A percentile compares a stretch with the other conserved stretches of the same genome.
Evolutionary conservation across 2,113 vertebrate genomes (phyloP).

Genomic region (Dolichallabes microphthalmus): DNA sequence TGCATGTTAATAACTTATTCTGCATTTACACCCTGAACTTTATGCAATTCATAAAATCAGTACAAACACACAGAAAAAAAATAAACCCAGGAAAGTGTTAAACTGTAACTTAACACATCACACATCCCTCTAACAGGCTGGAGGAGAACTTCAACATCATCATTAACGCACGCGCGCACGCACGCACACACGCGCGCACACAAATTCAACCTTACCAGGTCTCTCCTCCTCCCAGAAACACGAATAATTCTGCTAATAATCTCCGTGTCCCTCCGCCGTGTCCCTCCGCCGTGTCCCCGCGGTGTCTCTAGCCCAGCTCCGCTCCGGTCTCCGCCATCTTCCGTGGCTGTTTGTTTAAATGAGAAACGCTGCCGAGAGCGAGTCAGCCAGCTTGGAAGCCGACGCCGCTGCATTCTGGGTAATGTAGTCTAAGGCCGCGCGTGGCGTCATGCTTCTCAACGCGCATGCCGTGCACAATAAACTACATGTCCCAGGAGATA

Average conservation of each 20-base stretch:
- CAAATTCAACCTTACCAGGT: background rate
- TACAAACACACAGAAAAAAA: background rate
- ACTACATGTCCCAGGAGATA: conserved; percentile 68
- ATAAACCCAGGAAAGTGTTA: too few species aligned
- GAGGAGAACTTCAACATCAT: too few species aligned
- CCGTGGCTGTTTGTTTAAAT: conserved; percentile 79
- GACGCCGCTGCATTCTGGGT: conserved; percentile 66
- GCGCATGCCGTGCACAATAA: conserved; percentile 45
- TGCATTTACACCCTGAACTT: background rate
- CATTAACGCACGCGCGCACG: too few species aligned
- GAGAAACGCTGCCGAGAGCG: conserved; percentile 75
- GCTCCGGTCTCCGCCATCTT: conserved; percentile 81
- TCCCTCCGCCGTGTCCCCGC: background rate
- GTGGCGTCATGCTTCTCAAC: background rate
- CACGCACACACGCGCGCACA: too few species aligned
- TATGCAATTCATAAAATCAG: background rate
- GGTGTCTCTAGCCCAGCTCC: conserved; percentile 30
- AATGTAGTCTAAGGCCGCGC: conserved; percentile 51
- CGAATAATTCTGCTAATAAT: too few species aligned
- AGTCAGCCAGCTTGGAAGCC: conserved; percentile 74
- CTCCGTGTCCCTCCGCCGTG: background rate
- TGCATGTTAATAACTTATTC: background rate
- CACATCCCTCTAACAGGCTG: background rate
- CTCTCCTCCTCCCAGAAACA: background rate
- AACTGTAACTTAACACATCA: background rate